Evolutionary conservation across 2,797 vertebrate genomes (phyloP), one percentile per base, ranked within the genome.

Genomic region (Eulemur rubriventer): DNA sequence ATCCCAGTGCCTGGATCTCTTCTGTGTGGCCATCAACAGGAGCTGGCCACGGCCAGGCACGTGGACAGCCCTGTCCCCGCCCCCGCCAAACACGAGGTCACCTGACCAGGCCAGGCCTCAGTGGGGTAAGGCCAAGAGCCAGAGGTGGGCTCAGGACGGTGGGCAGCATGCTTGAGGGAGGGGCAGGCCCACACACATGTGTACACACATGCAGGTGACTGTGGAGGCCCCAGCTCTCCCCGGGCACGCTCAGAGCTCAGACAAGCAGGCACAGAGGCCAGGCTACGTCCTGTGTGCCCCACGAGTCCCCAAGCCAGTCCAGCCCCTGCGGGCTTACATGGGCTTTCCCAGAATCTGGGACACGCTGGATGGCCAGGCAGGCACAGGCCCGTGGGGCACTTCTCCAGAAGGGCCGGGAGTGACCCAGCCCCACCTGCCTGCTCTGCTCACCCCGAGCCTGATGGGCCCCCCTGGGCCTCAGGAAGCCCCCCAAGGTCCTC

Each of bases 121-220:
- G 16, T 28, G 14, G 70, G 69, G 28, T 57, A 26, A 28, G 57
- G 24, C 57, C 24, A 30, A 87, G 84, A 61, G 38, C 5, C 26
- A 0, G 18, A 20, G 28, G 20, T 7, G n/a, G 46, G 30, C n/a
- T 24, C 12, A 17, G 84, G 43, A 38, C 1, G 5, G 35, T 6
- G 55, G 57, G n/a, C 0, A 0, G n/a, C 35, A 33, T 57, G 48
- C 24, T 7, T 33, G 7, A 33, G 16, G 28, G 33, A 9, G 30
- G 3, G 28, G 41, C 22, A 11, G 28, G 67, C 46, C 30, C 28
- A 17, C 57, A 17, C 61, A 65, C 2, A 10, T 5, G 8, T 18
- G 4, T 43, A 35, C 43, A 50, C 13, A 50, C 41, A 7, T 0
- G 1, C 0, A 1, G 70, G 7, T 0, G 1, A 22, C 59, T 6